Evolutionary conservation across 53 echinoderm and acorn worm species (phyloP), one percentile per base, ranked within the genome.

Genomic region (Astropecten irregularis): DNA sequence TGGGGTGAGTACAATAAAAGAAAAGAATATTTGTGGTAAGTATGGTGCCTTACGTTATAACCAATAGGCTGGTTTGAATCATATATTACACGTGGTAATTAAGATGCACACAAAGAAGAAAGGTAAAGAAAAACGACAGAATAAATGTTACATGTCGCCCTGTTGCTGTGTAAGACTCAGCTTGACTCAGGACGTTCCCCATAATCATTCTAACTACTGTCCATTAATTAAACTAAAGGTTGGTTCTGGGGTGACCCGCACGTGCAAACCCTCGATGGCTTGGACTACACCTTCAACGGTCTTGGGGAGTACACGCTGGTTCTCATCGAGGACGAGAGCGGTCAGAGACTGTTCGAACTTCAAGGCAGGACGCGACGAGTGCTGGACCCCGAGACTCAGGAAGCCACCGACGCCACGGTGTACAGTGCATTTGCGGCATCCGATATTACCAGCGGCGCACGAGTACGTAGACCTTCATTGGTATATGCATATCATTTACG

Each of bases 231-330:
- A n/a, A n/a, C 42, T 11, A 11, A 42, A 96, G 96, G 86, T 69
- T 91, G 90, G 91, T 87, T 91, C 66, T 76, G 86, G 46, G 95
- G 93, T 36, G 96, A 96, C 61, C 96, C 96, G 55, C 96, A 96
- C 77, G 86, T 93, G 62, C 81, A 71, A n/a, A 96, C 91, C 10
- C 69, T 96, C 0, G 96, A 96, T 85, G 93, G 86, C 3, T 68
- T 86, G 31, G 64, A 44, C 60, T 95, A 89, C 79, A 95, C 96
- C 18, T 95, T 95, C 76, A 95, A 95, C 33, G 96, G 96, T 48
- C 89, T 95, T 31, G 96, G 96, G 22, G 96, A 95, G 52, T 95
- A 91, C 83, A 68, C 68, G 33, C 10, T 68, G 42, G 68, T 46
- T 6, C 68, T 68, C 44, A 68, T 68, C 23, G 68, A 68, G 44